Evolutionary conservation across 2,797 vertebrate genomes (phyloP).

Genomic region (Hipposideros larvatus): DNA sequence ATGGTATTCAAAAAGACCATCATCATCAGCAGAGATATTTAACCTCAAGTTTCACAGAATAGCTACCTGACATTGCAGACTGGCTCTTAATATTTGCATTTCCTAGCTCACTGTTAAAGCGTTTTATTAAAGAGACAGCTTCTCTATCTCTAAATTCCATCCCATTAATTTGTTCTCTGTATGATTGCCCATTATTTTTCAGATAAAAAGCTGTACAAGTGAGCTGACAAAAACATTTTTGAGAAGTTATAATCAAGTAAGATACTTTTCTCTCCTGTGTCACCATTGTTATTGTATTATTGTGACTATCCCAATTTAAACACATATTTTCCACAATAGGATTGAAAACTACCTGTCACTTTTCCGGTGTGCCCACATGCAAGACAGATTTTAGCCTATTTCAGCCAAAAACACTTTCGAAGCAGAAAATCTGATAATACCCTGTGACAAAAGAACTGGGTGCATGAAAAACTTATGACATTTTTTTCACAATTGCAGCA

Average conservation of each 20-base stretch:
- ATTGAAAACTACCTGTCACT: conserved; percentile 3
- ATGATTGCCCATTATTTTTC: neutral
- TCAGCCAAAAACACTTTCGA: conserved; percentile 40
- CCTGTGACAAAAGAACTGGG: neutral
- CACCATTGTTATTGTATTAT: neutral
- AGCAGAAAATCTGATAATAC: conserved; percentile 36
- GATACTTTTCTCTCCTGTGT: neutral
- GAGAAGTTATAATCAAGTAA: neutral
- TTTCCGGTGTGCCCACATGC: neutral
- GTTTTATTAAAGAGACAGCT: neutral
- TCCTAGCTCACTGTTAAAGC: neutral
- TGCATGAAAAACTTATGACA: conserved; percentile 5
- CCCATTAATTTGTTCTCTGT: neutral
- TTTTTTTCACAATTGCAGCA: conserved; percentile 31
- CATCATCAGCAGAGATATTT: neutral
- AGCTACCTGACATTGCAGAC: neutral
- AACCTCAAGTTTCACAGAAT: neutral
- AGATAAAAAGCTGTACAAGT: neutral
- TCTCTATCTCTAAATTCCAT: neutral
- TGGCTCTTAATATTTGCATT: neutral
- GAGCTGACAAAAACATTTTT: neutral
- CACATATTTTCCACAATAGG: neutral
- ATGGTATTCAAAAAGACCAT: neutral
- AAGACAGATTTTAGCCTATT: neutral
- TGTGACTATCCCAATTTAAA: neutral